Evolutionary conservation across 2,888 invertebrate genomes (phyloP).

Genomic region (Andrena bicolor): DNA sequence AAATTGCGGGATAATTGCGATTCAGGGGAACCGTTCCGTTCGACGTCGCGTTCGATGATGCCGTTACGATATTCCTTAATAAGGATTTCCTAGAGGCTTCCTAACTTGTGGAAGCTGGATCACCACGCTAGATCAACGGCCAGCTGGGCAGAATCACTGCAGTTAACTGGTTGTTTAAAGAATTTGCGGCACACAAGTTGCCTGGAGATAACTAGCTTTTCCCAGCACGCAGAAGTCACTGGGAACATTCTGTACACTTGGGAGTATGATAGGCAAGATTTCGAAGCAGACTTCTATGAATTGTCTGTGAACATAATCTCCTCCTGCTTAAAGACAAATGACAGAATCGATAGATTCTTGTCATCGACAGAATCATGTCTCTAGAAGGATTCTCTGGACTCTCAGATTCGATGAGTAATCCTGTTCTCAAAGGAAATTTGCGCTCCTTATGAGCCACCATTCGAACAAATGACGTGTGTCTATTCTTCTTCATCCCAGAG

Average conservation of each 20-base stretch:
- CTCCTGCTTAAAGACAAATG: neutral
- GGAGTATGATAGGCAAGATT: no score
- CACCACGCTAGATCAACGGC: neutral
- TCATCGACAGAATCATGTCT: neutral
- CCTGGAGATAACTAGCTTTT: no score
- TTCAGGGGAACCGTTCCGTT: slow-evolving; percentile 13
- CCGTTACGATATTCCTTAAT: neutral
- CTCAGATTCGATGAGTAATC: neutral
- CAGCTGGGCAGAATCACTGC: no score
- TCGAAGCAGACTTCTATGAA: no score
- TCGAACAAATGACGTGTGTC: slow-evolving; percentile 69
- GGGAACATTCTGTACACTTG: no score
- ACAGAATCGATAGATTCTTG: slow-evolving; percentile 10
- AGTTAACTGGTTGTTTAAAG: no score
- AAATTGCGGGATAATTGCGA: slow-evolving; percentile 76
- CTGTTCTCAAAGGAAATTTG: slow-evolving; percentile 60
- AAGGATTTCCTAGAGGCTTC: neutral
- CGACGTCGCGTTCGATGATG: slow-evolving; percentile 16
- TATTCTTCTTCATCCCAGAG: slow-evolving; percentile 61
- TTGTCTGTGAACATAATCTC: no score
- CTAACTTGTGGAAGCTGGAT: neutral
- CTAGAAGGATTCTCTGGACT: no score
- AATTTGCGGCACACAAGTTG: no score
- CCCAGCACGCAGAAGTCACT: no score
- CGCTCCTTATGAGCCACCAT: slow-evolving; percentile 75